Conservation (phyloP, 2,888 invertebrate genomes). For the Electrophaes corylata region DNA sequence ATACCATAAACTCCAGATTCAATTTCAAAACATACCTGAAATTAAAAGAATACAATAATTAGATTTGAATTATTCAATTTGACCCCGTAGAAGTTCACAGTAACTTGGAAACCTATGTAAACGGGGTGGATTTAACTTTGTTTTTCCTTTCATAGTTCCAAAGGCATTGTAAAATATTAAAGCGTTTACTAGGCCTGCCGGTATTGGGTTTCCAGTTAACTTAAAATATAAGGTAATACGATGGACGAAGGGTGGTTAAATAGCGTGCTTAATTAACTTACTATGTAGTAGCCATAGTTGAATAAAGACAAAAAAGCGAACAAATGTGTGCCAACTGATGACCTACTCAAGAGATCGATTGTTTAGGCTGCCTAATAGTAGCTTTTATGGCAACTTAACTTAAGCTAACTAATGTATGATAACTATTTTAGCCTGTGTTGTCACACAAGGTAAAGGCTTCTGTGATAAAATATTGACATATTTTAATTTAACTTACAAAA, state of each 20-base stretch:
- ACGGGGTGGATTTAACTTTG: conserved; percentile 44
- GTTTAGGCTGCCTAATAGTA: no score
- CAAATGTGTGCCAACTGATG: no score
- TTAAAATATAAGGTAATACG: conserved; percentile 43
- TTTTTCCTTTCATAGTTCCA: conserved; percentile 52
- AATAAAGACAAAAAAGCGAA: background rate
- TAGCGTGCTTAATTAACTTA: conserved; percentile 25
- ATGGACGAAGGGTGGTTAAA: conserved; percentile 28
- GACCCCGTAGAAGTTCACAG: background rate
- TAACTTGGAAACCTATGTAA: conserved; percentile 37
- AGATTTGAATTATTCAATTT: conserved; percentile 18
- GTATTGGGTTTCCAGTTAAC: conserved; percentile 38
- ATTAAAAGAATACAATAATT: conserved; percentile 27
- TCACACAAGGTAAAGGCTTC: no score
- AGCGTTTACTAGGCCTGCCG: conserved; percentile 36
- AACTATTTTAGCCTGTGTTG: no score
- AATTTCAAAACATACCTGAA: conserved; percentile 37
- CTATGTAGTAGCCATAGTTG: conserved; percentile 7
- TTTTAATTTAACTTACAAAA: no score
- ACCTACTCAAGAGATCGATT: no score
- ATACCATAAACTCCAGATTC: conserved; percentile 5
- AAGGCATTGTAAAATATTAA: conserved; percentile 54
- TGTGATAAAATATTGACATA: no score
- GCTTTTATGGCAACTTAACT: no score
- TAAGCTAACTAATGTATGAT: no score